Base-by-base conservation (phyloP, 64 coral and sea anemone genomes). In the Dendrophyllia cribrosa region DNA sequence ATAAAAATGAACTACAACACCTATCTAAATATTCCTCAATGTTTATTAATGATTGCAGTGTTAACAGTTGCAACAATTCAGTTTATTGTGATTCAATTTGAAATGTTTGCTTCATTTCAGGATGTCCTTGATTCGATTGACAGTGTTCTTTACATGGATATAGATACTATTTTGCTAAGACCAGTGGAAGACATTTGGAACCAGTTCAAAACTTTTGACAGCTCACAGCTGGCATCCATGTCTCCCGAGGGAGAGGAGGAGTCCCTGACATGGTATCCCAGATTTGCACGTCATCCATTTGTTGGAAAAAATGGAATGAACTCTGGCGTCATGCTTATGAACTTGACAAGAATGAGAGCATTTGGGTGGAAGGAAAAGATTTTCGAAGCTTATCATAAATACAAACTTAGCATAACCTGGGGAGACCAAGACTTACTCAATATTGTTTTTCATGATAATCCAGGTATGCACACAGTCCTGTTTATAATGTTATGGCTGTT, bases 271-370 rank as follows among this genome's bases (percentile, higher is more conserved):
- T 98, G 96, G 96, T 98, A 98, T 74, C 91, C 88, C 43, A 98
- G 96, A 72, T 98, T 98, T 98, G 89, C 96, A 12, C 83, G 71
- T 6, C 96, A 98, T 79, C 96, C 96, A 5, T 98, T 74, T 74
- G 95, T 79, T 86, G 96, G 96, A 34, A 88, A 95, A 92, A 73
- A 89, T 13, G 96, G 96, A 6, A 64, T 98, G 34, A 98, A 98
- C 13, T 98, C 96, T 65, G 96, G 96, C 63, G 96, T 98, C 12
- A 95, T 98, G 96, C 49, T 98, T 48, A 95, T 98, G 93, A 98
- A 98, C 15, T 77, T 95, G 65, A 98, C 96, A 47, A 88, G 93
- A 76, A 98, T 98, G 93, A 80, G 96, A 69, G 43, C 49, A 76
- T 95, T 89, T 68, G 34, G 51, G 34, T 95, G 92, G 96, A 59